Conservation (phyloP, 2,797 vertebrate species). For the Lemur catta region DNA sequence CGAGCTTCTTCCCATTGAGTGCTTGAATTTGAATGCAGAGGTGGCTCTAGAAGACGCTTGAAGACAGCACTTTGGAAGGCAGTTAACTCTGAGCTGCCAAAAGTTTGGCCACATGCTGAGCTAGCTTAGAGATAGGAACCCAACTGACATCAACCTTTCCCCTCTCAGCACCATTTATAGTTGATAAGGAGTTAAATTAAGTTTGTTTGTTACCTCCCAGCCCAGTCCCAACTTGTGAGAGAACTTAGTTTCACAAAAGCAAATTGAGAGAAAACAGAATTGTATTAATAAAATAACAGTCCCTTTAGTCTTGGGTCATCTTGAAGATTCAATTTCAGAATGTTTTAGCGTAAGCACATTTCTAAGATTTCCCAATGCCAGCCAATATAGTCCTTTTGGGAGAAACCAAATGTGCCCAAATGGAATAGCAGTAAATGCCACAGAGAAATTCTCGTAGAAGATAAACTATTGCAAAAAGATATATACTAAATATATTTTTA, state of each 20-base stretch:
- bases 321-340: conserved; percentile 57
- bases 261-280: conserved; percentile 38
- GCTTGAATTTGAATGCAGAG: not conserved
- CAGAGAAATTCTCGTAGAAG: conserved; percentile 17
- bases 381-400: conserved; percentile 28
- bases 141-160: not conserved
- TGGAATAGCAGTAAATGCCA: conserved; percentile 39
- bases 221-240: not conserved
- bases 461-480: not conserved
- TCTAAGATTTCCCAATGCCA: conserved; percentile 57
- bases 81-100: not conserved
- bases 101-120: not conserved
- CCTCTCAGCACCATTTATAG: not conserved
- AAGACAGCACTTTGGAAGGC: conserved; percentile 47
- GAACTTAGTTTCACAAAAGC: conserved; percentile 53
- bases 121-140: not conserved
- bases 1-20: not conserved
- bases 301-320: conserved; percentile 46
- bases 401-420: conserved; percentile 53
- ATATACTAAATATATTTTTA: not conserved
- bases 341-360: conserved; percentile 57
- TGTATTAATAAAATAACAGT: conserved; percentile 40
- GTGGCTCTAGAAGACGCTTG: not conserved
- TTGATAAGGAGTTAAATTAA: conserved; percentile 37
- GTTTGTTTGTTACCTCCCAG: not conserved